Evolutionary conservation across 2,888 invertebrate species (phyloP).

Genomic region (Muschampia plurimacula): DNA sequence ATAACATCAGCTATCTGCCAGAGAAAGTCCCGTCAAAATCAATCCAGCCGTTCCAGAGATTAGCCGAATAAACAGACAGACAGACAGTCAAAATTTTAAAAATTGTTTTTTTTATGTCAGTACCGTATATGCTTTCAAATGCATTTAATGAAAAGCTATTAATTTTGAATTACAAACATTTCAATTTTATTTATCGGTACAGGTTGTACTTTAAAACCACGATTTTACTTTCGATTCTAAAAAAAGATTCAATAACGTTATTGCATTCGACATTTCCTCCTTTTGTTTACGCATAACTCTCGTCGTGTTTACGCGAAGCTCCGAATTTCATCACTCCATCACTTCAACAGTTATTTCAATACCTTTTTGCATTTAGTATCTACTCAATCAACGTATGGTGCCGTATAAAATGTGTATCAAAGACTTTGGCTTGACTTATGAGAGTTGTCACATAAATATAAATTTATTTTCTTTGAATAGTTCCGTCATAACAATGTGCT

Average conservation of each 20-base stretch:
- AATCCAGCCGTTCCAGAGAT: too few species aligned
- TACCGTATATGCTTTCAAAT: too few species aligned
- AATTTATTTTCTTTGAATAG: neutral
- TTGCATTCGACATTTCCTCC: neutral
- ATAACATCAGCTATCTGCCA: too few species aligned
- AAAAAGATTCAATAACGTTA: conserved; percentile 4
- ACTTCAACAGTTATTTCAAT: neutral
- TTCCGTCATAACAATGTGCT: neutral
- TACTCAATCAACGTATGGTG: neutral
- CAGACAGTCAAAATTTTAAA: too few species aligned
- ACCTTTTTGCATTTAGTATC: neutral
- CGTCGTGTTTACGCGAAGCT: neutral
- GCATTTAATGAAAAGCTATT: too few species aligned
- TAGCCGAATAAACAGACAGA: too few species aligned
- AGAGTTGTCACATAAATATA: neutral
- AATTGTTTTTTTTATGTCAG: too few species aligned
- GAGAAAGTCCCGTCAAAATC: too few species aligned
- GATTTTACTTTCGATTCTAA: neutral
- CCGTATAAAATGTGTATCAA: conserved; percentile 2
- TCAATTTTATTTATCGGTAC: too few species aligned
- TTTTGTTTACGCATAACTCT: conserved; percentile 6
- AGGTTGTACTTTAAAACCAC: neutral
- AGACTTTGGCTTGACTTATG: neutral
- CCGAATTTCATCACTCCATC: neutral
- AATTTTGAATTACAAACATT: too few species aligned